Evolutionary conservation across 2,888 invertebrate species (phyloP), one percentile per base, ranked within the genome.

Genomic region (Caenorhabditis imperialis): DNA sequence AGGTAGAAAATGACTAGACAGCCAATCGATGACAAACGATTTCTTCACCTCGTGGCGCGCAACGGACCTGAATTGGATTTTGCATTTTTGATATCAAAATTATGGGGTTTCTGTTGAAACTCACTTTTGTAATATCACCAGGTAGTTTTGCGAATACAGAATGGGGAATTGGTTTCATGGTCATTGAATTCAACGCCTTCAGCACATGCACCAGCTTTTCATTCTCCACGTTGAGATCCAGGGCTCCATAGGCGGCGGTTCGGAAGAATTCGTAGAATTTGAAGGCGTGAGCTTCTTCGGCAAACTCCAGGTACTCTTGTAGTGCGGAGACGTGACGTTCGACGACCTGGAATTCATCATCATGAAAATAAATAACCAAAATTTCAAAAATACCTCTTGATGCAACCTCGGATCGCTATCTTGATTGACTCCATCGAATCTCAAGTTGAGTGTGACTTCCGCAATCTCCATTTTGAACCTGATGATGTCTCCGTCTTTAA

Each of bases 401-500:
- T 83, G 81, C 44, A 74, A 45, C 8, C 58, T 47, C 0, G 79
- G 78, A 18, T 78, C 78, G 53, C 81, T 81, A 14, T 77, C 63
- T 35, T 71, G 67, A 25, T 65, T 65, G 25, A 85, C 76, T 12
- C 67, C 75, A 6, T 78, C 81, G 37, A 86, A 81, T 10, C 79
- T 77, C 40, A 84, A 78, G 33, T 78, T 75, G 74, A 86, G 70
- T 6, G 75, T 74, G 14, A 85, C 53, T 14, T 50, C 53, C n/a
- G 53, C 47, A n/a, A 30, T 42, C 0, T 51, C 47, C 18, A 54
- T 30, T 44, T 81, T 73, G 35, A 81, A 47, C 7, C 44, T 47
- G 12, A 83, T 18, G 33, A 84, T 61, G 23, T 79, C 65, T 1
- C 75, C 80, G 7, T 82, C 77, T 6, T 27, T 10, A 4, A 38